phyloP scores from a whole-genome alignment of 23 tunicate genomes.

The Trididemnum nubilum region DNA sequence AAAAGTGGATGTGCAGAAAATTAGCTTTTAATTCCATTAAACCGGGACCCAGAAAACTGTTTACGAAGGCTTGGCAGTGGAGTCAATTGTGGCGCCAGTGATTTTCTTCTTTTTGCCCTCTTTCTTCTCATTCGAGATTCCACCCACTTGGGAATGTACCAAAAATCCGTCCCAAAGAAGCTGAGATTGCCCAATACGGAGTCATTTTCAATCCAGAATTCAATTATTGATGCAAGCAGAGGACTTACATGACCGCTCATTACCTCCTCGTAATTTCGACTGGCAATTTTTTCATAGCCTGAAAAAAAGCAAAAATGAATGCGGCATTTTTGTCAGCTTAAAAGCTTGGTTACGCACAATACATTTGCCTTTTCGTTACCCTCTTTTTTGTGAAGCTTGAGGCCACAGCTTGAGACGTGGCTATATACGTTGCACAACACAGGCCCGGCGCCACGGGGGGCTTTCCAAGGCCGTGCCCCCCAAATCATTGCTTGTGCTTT shows the following conservation, averaged over 20 bases:
- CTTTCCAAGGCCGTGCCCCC: no score
- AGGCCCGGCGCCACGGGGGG: no score
- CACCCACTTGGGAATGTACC: conserved; percentile 34
- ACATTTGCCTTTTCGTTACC: no score
- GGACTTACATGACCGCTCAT: conserved; percentile 56
- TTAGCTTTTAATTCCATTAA: no score
- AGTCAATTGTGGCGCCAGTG: background rate
- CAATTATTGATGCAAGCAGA: conserved; percentile 21
- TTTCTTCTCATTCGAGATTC: conserved; percentile 32
- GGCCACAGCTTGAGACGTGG: no score
- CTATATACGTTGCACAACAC: no score
- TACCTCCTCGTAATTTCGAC: conserved; percentile 48
- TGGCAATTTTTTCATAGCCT: conserved; percentile 29
- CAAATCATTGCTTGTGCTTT: no score
- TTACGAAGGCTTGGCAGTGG: background rate
- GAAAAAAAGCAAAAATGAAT: background rate
- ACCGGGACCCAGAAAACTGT: background rate
- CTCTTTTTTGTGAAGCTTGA: no score
- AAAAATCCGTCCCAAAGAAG: conserved; percentile 47
- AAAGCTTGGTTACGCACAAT: no score
- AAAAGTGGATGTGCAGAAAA: no score
- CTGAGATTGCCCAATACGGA: conserved; percentile 22
- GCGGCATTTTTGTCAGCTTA: no score
- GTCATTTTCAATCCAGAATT: conserved; percentile 38
- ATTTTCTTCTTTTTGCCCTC: conserved; percentile 6